Evolutionary conservation across 2,113 vertebrate genomes (phyloP).

Genomic region (Cettia cetti): DNA sequence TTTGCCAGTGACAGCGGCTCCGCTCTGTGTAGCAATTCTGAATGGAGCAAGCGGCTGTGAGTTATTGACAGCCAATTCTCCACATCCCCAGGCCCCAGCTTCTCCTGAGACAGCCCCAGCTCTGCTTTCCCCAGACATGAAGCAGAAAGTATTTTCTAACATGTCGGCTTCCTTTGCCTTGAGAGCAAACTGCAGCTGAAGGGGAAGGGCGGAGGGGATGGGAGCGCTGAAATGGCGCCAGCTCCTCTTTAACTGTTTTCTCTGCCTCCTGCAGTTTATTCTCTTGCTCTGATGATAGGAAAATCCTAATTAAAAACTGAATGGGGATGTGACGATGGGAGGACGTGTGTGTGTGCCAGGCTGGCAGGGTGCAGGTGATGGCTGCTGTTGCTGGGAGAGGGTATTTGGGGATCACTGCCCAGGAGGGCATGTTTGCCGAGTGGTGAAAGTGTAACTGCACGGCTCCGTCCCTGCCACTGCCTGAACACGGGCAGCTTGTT

Average conservation of each 20-base stretch:
- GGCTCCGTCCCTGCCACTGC: neutral
- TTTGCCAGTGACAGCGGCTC: neutral
- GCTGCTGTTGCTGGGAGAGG: neutral
- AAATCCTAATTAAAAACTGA: constrained; percentile 15
- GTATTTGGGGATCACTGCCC: neutral
- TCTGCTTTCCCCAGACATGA: neutral
- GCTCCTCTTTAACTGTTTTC: neutral
- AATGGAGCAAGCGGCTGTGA: neutral
- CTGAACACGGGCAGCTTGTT: fast-evolving
- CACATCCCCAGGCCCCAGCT: neutral
- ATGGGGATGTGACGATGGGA: neutral
- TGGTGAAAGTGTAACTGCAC: constrained; percentile 23
- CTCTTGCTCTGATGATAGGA: neutral
- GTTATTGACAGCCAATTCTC: neutral
- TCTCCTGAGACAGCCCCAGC: neutral
- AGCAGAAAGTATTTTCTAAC: neutral
- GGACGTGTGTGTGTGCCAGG: fast-evolving
- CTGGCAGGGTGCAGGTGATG: neutral
- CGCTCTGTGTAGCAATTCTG: neutral
- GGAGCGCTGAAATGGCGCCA: neutral
- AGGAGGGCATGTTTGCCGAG: neutral
- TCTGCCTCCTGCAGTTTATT: neutral
- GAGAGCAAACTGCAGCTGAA: constrained; percentile 15
- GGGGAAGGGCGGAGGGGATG: constrained; percentile 2
- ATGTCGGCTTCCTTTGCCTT: neutral